Conservation (phyloP, 2,888 invertebrate species). For the Chaetogeoica ovagalla region DNA sequence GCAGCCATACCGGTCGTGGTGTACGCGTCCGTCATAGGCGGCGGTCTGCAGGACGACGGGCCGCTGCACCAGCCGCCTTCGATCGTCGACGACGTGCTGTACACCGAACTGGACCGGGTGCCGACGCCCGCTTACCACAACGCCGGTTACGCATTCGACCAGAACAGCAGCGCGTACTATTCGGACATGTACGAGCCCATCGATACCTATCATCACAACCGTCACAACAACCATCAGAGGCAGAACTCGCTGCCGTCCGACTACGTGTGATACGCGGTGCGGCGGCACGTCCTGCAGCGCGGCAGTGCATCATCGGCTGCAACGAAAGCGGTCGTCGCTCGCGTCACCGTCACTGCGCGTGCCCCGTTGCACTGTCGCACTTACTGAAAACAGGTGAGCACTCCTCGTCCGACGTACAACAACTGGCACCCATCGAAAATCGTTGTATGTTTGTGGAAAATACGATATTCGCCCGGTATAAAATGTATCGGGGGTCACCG, state of each 20-base stretch:
- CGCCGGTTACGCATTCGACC: constrained; percentile 63
- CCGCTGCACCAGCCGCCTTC: constrained; percentile 15
- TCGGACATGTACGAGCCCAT: constrained; percentile 68
- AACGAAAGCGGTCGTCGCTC: too few species aligned
- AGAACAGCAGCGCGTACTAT: constrained; percentile 72
- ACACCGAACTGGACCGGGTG: constrained; percentile 70
- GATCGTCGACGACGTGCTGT: constrained; percentile 66
- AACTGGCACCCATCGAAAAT: not conserved
- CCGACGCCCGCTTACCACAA: constrained; percentile 70
- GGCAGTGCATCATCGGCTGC: not conserved
- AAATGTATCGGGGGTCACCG: not conserved
- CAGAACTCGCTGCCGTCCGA: constrained; percentile 44
- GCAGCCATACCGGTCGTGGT: constrained; percentile 46
- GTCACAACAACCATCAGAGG: not conserved
- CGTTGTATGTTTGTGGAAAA: not conserved
- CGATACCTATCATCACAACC: constrained; percentile 27
- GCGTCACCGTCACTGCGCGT: too few species aligned
- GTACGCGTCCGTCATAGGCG: constrained; percentile 59
- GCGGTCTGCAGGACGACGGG: constrained; percentile 28
- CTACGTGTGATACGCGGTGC: constrained; percentile 30
- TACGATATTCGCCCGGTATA: constrained; percentile 1
- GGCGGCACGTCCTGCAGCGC: not conserved
- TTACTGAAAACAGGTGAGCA: too few species aligned
- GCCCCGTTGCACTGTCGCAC: too few species aligned
- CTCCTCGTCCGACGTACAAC: too few species aligned